Evolutionary conservation across 2,113 vertebrate genomes (phyloP).

Genomic region (Etheostoma spectabile): DNA sequence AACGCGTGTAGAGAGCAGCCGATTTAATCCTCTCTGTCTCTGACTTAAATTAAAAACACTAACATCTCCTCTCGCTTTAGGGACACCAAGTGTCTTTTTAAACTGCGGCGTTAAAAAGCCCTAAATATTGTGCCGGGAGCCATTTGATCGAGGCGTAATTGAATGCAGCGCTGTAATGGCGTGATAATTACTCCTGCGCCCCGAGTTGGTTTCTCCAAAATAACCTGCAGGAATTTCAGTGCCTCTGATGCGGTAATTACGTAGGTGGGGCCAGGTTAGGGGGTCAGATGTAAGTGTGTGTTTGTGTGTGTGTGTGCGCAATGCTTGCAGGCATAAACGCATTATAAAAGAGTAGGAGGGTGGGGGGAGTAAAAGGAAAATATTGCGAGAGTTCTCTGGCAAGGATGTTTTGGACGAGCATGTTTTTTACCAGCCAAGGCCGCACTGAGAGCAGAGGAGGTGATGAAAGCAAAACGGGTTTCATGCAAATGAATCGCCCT

Average conservation of each 20-base stretch:
- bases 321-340: slow-evolving; percentile 58
- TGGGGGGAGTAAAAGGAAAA: neutral
- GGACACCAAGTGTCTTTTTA: slow-evolving; percentile 58
- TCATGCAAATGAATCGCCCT: slow-evolving; percentile 28
- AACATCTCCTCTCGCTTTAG: slow-evolving; percentile 65
- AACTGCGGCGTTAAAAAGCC: slow-evolving; percentile 50
- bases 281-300: slow-evolving; percentile 75
- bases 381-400: slow-evolving; percentile 47
- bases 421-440: slow-evolving; percentile 46
- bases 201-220: slow-evolving; percentile 74
- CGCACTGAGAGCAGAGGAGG: slow-evolving; percentile 16
- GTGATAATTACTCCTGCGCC: slow-evolving; percentile 79
- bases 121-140: slow-evolving; percentile 64
- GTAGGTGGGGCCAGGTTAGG: slow-evolving; percentile 84
- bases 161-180: slow-evolving; percentile 76
- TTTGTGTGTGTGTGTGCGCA: slow-evolving; percentile 36
- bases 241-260: slow-evolving; percentile 84
- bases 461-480: neutral
- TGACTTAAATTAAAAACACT: slow-evolving; percentile 68
- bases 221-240: slow-evolving; percentile 81
- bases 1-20: slow-evolving; percentile 64
- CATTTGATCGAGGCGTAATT: slow-evolving; percentile 79
- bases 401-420: slow-evolving; percentile 66
- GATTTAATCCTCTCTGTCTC: slow-evolving; percentile 70
- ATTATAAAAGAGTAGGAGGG: slow-evolving; percentile 39